Evolutionary conservation across 1,140 invertebrate genomes (phyloP).

Genomic region (Lepidostoma basale): DNA sequence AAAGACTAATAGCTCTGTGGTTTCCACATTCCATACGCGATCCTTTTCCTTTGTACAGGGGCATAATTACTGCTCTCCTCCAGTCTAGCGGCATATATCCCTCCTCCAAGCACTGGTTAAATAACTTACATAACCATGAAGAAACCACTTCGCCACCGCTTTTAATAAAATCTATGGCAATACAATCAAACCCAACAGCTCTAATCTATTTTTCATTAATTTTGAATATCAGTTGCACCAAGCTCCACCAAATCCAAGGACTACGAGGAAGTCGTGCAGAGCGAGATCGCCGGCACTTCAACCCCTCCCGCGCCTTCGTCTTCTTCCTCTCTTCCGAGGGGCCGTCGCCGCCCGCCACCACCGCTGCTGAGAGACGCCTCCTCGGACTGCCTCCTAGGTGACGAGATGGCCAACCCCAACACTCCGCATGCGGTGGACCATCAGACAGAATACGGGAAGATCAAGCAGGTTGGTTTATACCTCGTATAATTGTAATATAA

Average conservation of each 20-base stretch:
- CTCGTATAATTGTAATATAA: not conserved
- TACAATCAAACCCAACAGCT: not conserved
- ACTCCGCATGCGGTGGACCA: conserved; percentile 51
- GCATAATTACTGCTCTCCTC: no score
- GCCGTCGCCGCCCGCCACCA: conserved; percentile 38
- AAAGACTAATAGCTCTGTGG: no score
- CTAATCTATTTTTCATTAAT: not conserved
- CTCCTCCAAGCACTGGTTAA: no score
- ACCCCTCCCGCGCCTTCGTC: conserved; percentile 6
- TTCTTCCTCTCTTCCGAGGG: conserved; percentile 44
- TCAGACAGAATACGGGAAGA: conserved; percentile 57
- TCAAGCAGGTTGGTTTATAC: conserved; percentile 56
- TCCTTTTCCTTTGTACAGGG: no score
- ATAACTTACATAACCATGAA: no score
- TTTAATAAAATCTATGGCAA: no score
- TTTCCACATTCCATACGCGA: no score
- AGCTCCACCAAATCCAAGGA: conserved; percentile 17
- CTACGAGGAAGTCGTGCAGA: conserved; percentile 9
- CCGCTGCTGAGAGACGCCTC: conserved; percentile 56
- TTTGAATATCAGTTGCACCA: conserved; percentile 20
- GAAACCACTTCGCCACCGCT: no score
- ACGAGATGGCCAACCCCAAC: conserved; percentile 45
- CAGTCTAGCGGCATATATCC: no score
- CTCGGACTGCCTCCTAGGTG: conserved; percentile 57
- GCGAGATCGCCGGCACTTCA: not conserved